Conservation (phyloP, 2,888 invertebrate species). For the Lamellibrachia columna region DNA sequence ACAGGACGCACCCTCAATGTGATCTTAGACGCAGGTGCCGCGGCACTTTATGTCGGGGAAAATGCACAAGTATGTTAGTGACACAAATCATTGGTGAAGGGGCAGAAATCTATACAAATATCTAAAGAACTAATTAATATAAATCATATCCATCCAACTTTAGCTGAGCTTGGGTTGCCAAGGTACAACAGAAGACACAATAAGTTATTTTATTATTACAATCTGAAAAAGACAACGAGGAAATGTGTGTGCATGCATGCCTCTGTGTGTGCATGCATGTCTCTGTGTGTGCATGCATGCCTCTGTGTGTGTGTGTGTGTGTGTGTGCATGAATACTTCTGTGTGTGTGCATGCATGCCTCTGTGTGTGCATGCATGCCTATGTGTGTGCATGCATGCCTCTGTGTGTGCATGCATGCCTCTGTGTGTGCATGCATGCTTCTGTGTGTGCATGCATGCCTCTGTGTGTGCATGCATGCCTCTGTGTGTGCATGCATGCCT, state of each 20-base stretch:
- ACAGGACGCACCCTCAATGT: constrained; percentile 37
- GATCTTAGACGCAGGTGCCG: constrained; percentile 42
- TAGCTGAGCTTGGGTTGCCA: too few species aligned
- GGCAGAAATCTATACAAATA: neutral
- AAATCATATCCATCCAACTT: neutral
- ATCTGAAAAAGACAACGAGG: too few species aligned
- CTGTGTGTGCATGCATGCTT: neutral
- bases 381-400: too few species aligned
- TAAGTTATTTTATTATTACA: too few species aligned
- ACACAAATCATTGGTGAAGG: neutral
- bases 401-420: too few species aligned
- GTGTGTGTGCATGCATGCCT: too few species aligned
- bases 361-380: too few species aligned
- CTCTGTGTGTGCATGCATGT: neutral
- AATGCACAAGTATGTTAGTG: constrained; percentile 33
- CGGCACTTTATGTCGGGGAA: constrained; percentile 35
- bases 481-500: neutral
- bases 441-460: neutral
- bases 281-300: too few species aligned
- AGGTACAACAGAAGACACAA: too few species aligned
- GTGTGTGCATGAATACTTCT: too few species aligned
- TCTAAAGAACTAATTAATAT: neutral
- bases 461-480: neutral
- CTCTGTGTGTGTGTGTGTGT: neutral
- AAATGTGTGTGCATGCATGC: neutral